These are phyloP conservation scores for Archivesica marissinica DNA, from an alignment of 1,140 invertebrate species.

Conservation along the genomic window DNA sequence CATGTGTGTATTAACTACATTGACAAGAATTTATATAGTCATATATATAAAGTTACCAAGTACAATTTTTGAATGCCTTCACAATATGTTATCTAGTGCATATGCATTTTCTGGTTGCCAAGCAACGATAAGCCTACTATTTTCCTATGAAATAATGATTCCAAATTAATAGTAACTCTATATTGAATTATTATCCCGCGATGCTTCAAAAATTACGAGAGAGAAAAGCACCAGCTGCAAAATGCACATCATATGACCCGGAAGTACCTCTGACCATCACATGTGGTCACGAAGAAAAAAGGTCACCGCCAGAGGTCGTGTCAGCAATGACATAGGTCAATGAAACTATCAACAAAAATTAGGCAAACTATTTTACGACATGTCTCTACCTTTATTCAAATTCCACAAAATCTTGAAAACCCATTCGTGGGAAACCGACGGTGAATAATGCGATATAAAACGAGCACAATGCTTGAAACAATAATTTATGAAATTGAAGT, in stretches of 20 bases:
- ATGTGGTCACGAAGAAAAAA: conserved; percentile 34
- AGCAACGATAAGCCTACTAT: too few relatives aligned
- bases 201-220: too few relatives aligned
- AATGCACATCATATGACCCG: conserved; percentile 53
- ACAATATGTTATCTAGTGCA: too few relatives aligned
- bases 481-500: conserved; percentile 32
- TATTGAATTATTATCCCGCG: too few relatives aligned
- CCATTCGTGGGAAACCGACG: conserved; percentile 35
- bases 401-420: conserved; percentile 1
- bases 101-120: too few relatives aligned
- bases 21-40: too few relatives aligned
- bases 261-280: conserved; percentile 50
- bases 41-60: too few relatives aligned
- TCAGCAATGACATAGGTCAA: conserved; percentile 63
- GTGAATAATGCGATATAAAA: neutral
- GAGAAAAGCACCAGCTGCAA: neutral
- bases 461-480: conserved; percentile 18
- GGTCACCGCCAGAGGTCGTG: conserved; percentile 54
- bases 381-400: conserved; percentile 35
- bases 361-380: conserved; percentile 61
- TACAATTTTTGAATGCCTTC: too few relatives aligned
- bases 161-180: too few relatives aligned
- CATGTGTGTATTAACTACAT: too few relatives aligned
- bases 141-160: too few relatives aligned
- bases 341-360: conserved; percentile 66